A percentile compares a stretch with the other conserved stretches of the same genome.
Evolutionary conservation across 2,797 vertebrate species (phyloP).

Genomic region (Myotis daubentonii): DNA sequence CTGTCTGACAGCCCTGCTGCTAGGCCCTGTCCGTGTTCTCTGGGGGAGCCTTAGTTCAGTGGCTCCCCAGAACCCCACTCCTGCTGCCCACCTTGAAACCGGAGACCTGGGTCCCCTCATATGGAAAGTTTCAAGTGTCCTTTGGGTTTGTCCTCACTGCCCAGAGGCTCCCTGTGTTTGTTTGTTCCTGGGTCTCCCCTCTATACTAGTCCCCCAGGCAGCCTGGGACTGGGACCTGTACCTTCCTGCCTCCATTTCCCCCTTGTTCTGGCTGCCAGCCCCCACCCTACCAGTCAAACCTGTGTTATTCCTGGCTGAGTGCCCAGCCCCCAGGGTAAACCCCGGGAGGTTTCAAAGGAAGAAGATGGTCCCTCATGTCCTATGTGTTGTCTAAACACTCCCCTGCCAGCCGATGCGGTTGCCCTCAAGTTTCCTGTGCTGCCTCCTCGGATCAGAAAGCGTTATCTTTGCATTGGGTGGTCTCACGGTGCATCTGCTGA

Average conservation of each 20-base stretch:
- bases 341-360: conserved; percentile 59
- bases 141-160: background rate
- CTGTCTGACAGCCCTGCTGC: background rate
- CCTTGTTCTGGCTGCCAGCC: background rate
- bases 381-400: conserved; percentile 1
- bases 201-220: background rate
- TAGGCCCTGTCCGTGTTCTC: background rate
- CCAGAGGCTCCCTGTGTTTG: background rate
- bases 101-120: background rate
- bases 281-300: background rate
- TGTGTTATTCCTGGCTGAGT: conserved; percentile 27
- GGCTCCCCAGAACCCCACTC: background rate
- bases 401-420: background rate
- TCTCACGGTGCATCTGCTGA: background rate
- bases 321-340: background rate
- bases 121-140: conserved; percentile 6
- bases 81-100: background rate
- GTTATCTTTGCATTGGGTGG: background rate
- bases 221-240: background rate
- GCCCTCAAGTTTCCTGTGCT: conserved; percentile 58
- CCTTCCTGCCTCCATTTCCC: background rate
- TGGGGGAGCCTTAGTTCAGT: no score
- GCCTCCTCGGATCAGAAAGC: background rate
- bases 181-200: background rate
- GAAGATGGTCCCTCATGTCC: background rate